phyloP scores from a whole-genome alignment of 2,888 invertebrate genomes.

The Scelioninae gen. 1 region DNA sequence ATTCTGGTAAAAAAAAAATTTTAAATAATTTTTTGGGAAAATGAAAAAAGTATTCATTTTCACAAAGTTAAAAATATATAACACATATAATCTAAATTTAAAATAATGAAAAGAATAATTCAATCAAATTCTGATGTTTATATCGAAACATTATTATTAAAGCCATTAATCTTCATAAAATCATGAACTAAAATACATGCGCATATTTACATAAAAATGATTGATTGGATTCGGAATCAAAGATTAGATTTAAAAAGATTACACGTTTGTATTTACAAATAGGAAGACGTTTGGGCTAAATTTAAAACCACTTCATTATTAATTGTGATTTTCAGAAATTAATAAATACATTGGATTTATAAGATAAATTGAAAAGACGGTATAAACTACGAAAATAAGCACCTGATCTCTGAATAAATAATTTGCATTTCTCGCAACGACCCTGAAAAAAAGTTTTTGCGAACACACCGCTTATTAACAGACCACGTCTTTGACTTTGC shows the following conservation, averaged over 20 bases:
- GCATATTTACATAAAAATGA: conserved; percentile 1
- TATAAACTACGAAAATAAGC: background rate
- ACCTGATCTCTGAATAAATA: conserved; percentile 10
- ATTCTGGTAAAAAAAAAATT: too few relatives aligned
- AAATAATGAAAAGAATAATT: conserved; percentile 1
- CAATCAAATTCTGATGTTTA: background rate
- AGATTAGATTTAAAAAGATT: too few relatives aligned
- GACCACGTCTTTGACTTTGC: conserved; percentile 51
- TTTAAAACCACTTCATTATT: too few relatives aligned
- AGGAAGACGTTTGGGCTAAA: too few relatives aligned
- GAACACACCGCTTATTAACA: conserved; percentile 42
- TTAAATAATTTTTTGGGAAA: too few relatives aligned
- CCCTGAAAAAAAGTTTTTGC: conserved; percentile 54
- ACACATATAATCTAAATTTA: background rate
- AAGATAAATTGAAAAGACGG: background rate
- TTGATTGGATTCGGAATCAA: background rate
- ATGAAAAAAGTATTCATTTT: too few relatives aligned
- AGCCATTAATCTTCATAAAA: conserved; percentile 7
- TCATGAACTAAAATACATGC: background rate
- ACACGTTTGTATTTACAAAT: background rate
- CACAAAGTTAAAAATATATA: too few relatives aligned
- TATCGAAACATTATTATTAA: background rate
- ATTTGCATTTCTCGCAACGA: conserved; percentile 41
- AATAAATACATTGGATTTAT: too few relatives aligned
- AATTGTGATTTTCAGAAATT: too few relatives aligned